A percentile compares a stretch with the other conserved stretches of the same genome.
phyloP scores from a whole-genome alignment of 1,140 invertebrate genomes.

The Drosophila ohnishii region DNA sequence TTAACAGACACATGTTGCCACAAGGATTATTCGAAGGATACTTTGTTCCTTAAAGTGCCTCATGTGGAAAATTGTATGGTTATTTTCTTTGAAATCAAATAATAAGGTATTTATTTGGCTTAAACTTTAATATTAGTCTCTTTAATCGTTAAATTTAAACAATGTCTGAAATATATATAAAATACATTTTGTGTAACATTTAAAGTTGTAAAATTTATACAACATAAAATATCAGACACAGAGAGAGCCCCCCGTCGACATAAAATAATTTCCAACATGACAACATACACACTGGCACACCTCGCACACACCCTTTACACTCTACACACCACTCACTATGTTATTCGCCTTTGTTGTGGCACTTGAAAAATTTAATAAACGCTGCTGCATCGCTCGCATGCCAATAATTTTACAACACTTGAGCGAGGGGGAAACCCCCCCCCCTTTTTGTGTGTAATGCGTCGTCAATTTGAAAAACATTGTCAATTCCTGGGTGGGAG shows the following conservation, averaged over 20 bases:
- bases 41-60: too few species aligned
- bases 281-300: slow-evolving; percentile 6
- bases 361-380: slow-evolving; percentile 81
- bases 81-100: neutral
- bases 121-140: neutral
- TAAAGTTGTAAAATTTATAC: slow-evolving; percentile 74
- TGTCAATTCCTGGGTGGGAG: slow-evolving; percentile 52
- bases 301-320: neutral
- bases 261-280: slow-evolving; percentile 53
- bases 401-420: slow-evolving; percentile 68
- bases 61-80: neutral
- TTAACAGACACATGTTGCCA: slow-evolving; percentile 15
- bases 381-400: slow-evolving; percentile 76
- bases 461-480: slow-evolving; percentile 74
- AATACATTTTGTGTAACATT: slow-evolving; percentile 1
- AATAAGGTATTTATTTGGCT: too few species aligned
- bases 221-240: slow-evolving; percentile 55
- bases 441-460: slow-evolving; percentile 24
- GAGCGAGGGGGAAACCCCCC: neutral
- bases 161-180: neutral
- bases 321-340: slow-evolving; percentile 8
- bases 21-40: neutral
- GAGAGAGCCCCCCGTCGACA: neutral
- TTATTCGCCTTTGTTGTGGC: slow-evolving; percentile 45
- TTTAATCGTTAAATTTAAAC: neutral